Evolutionary conservation across 2,888 invertebrate species (phyloP).

Genomic region (Adineta ricciae): DNA sequence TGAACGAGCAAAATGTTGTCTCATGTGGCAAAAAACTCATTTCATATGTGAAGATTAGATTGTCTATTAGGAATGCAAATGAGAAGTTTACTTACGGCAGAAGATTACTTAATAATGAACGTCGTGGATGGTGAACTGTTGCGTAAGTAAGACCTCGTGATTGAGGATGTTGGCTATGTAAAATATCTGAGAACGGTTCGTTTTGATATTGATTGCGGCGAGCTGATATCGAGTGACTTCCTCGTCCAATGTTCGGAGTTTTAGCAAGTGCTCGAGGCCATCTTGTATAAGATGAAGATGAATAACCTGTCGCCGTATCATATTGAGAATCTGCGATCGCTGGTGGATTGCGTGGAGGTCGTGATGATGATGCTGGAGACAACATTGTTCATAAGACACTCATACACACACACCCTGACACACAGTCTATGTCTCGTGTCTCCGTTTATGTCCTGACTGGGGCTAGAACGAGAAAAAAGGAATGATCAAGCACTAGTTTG

Average conservation of each 20-base stretch:
- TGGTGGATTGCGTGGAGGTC: background rate
- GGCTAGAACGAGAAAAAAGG: background rate
- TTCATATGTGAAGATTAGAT: too few species aligned
- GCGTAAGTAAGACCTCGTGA: background rate
- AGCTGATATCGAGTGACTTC: background rate
- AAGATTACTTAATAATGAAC: background rate
- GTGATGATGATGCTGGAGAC: background rate
- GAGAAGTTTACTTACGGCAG: background rate
- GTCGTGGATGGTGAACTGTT: background rate
- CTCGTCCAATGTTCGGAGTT: background rate
- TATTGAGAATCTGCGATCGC: background rate
- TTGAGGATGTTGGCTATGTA: background rate
- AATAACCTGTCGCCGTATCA: background rate
- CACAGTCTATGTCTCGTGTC: background rate
- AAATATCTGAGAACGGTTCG: background rate
- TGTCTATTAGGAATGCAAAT: background rate
- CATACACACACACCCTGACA: too few species aligned
- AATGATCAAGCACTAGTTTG: slow-evolving; percentile 12
- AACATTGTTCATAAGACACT: background rate
- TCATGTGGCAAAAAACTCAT: background rate
- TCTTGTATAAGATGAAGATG: background rate
- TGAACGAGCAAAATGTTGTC: too few species aligned
- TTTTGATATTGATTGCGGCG: background rate
- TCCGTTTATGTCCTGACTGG: background rate
- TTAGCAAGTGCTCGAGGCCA: background rate